A percentile compares a stretch with the other conserved stretches of the same genome.
Evolutionary conservation across 2,113 vertebrate genomes (phyloP).

Genomic region (Eira barbara): DNA sequence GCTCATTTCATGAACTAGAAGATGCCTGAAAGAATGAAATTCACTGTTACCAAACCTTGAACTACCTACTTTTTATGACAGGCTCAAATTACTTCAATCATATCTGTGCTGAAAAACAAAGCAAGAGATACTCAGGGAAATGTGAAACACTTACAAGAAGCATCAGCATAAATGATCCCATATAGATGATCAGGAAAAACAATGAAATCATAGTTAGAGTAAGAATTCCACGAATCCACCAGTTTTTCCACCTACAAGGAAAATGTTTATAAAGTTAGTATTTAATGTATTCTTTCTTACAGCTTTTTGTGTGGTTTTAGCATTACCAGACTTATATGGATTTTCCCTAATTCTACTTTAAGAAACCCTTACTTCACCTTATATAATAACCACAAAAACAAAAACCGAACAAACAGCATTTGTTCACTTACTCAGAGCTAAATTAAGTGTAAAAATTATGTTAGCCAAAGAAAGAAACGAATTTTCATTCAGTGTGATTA

Average conservation of each 20-base stretch:
- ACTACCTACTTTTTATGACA: neutral
- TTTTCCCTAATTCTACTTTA: neutral
- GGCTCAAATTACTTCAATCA: neutral
- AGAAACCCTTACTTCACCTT: neutral
- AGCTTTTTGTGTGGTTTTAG: neutral
- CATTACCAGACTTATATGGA: neutral
- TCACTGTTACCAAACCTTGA: neutral
- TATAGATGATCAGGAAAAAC: conserved; percentile 95
- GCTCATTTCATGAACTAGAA: neutral
- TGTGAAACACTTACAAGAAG: conserved; percentile 85
- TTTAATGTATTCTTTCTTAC: neutral
- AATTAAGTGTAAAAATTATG: neutral
- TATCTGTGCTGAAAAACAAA: neutral
- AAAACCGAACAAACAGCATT: neutral
- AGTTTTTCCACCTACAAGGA: conserved; percentile 96
- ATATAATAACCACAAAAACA: neutral
- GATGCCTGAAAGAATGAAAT: neutral
- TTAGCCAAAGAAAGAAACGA: neutral
- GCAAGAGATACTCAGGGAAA: neutral
- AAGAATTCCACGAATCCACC: conserved; percentile 98
- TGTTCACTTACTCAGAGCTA: neutral
- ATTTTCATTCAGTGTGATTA: neutral
- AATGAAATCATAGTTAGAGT: conserved; percentile 93
- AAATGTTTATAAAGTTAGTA: conserved; percentile 9
- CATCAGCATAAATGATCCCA: conserved; percentile 95